Evolutionary conservation across 1,140 invertebrate species (phyloP), one percentile per base, ranked within the genome.

Genomic region (Mactra quadrangularis): DNA sequence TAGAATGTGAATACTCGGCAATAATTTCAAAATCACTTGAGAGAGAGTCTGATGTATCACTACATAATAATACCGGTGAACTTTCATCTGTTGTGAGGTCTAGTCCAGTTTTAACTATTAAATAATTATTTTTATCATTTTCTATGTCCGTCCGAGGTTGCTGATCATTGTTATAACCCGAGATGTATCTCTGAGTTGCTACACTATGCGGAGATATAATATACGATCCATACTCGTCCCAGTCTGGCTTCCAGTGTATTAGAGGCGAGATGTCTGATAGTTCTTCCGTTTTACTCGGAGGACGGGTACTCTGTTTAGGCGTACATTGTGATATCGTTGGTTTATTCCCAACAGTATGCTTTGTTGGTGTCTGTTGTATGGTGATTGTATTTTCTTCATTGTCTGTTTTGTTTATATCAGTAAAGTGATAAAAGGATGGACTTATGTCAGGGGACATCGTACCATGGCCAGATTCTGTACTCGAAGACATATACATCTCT

Each of bases 141-240:
- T 11, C 35, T 41, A 13, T 57, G 13, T 59, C 29, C 3, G 29
- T 27, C 13, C 33, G 29, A 2, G 29, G 17, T 33, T 31, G 19
- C 27, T 35, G 1, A 33, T 31, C 33, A 64, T 35, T n/a, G 9
- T 38, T 41, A n/a, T 64, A 38, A 50, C 38, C 59, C 22, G 27
- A 41, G n/a, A 77, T 33, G 50, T 77, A 77, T 22, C 64, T 77
- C 57, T 64, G 74, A 9, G 74, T 77, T 2, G 38, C 29, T 29
- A 77, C 17, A 38, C 52, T 66, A 15, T 77, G 57, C 19, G 74
- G 74, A 19, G 74, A 77, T 22, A 77, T 52, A 15, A 77, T 77
- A 53, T 77, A 77, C 3, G 74, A 77, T 1, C 74, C 74, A 64
- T 77, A 77, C 38, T 77, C 74, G 11, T 77, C 74, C 74, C 74